Base-by-base conservation (phyloP, 2,113 vertebrate genomes). In the Collichthys lucidus region DNA sequence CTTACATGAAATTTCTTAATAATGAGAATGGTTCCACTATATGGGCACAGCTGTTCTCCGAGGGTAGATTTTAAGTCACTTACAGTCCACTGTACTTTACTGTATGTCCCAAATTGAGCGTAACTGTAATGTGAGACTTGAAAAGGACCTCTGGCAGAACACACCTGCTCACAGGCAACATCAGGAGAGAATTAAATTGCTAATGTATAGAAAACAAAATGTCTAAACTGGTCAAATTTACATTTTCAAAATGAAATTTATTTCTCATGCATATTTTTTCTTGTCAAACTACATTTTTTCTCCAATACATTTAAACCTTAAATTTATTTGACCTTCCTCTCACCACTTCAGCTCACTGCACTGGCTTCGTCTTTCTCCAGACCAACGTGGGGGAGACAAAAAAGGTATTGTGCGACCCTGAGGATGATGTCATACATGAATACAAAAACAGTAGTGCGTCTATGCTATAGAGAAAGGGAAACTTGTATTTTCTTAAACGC, bases 41-140 rank as follows among this genome's bases (percentile, higher is more conserved):
- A 16, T 19, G 12, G 55, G 11, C 72, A 47, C 22, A 59, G 66
- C 40, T 67, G 69, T 67, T 46, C 53, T 64, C 59, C 2, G 7
- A 26, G 50, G 55, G 84, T 74, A 83, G 70, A 69, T 63, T 80
- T 66, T 55, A 77, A 79, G 59, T 57, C 12, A 46, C 47, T 65
- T 76, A 49, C n/a, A 4, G 60, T 40, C 60, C 56, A 74, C 74
- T 73, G 66, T 69, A 74, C 50, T 71, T 74, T 40, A 82, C 79
- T 83, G 81, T 77, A 59, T 73, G 60, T 76, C 62, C 60, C 66
- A 80, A 89, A 82, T 67, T 85, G 86, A 86, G 77, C 56, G 19
- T 67, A 57, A 74, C 77, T 71, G 83, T 72, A 88, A 92, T 22
- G 9, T 66, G 72, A 90, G 66, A 87, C 74, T 62, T 46, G 52